These are phyloP conservation scores for Molossus alvarezi DNA, from an alignment of 2,797 vertebrate species.

Conservation along the genomic window DNA sequence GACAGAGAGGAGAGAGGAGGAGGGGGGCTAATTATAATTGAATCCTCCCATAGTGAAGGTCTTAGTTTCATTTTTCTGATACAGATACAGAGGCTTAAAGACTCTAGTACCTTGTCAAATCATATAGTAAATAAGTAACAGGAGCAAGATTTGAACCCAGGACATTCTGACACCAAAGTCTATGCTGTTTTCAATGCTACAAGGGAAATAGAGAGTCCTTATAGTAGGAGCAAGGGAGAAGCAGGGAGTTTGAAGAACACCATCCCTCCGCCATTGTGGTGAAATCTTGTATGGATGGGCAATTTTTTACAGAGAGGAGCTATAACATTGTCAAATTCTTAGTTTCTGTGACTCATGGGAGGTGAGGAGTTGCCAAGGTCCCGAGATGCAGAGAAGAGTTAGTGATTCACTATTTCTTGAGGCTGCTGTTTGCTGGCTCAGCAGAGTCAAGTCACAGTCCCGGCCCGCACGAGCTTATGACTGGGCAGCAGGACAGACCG, in stretches of 20 bases:
- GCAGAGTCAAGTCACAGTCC: neutral
- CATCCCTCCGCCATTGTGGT: neutral
- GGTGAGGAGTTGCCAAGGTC: neutral
- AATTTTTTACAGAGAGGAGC: neutral
- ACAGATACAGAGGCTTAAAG: neutral
- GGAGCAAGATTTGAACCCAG: conserved; percentile 12
- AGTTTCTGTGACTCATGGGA: neutral
- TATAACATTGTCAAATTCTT: neutral
- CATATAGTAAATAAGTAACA: neutral
- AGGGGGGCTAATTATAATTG: neutral
- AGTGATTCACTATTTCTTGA: neutral
- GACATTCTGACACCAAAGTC: neutral
- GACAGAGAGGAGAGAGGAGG: neutral
- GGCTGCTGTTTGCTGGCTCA: neutral
- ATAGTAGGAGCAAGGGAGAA: neutral
- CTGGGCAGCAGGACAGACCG: neutral
- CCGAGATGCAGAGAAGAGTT: conserved; percentile 36
- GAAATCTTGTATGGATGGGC: neutral
- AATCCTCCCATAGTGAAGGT: neutral
- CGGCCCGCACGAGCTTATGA: neutral
- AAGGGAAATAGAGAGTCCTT: neutral
- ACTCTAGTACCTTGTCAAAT: neutral
- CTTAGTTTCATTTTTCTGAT: neutral
- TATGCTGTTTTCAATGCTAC: neutral
- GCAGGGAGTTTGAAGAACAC: neutral